Conservation (phyloP, 2,888 invertebrate species). For the Prenolepis imparis region DNA sequence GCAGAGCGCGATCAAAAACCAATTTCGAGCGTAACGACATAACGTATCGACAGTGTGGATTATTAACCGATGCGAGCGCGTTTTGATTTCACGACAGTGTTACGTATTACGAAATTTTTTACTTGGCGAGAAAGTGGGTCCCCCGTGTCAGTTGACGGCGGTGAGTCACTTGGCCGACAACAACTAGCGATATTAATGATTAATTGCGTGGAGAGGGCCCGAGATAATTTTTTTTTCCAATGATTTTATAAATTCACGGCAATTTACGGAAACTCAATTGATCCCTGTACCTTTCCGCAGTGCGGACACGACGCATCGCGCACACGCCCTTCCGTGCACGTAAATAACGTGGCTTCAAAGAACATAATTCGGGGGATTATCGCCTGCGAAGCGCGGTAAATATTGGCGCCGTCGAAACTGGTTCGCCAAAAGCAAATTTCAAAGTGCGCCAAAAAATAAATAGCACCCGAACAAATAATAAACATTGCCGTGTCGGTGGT, state of each 20-base stretch:
- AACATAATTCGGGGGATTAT: conserved; percentile 77
- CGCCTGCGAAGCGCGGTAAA: conserved; percentile 72
- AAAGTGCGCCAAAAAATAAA: conserved; percentile 76
- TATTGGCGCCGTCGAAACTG: conserved; percentile 75
- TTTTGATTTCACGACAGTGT: conserved; percentile 45
- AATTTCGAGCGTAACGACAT: conserved; percentile 50
- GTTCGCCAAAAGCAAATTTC: conserved; percentile 75
- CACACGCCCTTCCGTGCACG: conserved; percentile 63
- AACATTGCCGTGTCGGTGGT: conserved; percentile 68
- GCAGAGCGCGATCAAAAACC: conserved; percentile 52
- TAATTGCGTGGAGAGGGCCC: conserved; percentile 41
- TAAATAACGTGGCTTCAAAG: conserved; percentile 71
- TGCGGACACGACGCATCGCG: conserved; percentile 24
- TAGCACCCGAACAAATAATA: conserved; percentile 73
- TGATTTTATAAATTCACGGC: conserved; percentile 67
- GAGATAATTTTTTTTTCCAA: conserved; percentile 65
- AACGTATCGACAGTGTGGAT: conserved; percentile 53
- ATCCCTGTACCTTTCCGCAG: conserved; percentile 60
- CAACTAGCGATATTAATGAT: conserved; percentile 59
- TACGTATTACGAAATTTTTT: conserved; percentile 47
- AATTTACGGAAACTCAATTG: conserved; percentile 73
- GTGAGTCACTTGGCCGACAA: conserved; percentile 10
- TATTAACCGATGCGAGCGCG: conserved; percentile 45
- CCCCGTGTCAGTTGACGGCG: conserved; percentile 21
- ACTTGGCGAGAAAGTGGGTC: conserved; percentile 23